Evolutionary conservation across 2,797 vertebrate species (phyloP).

Genomic region (Nyctalus aviator): DNA sequence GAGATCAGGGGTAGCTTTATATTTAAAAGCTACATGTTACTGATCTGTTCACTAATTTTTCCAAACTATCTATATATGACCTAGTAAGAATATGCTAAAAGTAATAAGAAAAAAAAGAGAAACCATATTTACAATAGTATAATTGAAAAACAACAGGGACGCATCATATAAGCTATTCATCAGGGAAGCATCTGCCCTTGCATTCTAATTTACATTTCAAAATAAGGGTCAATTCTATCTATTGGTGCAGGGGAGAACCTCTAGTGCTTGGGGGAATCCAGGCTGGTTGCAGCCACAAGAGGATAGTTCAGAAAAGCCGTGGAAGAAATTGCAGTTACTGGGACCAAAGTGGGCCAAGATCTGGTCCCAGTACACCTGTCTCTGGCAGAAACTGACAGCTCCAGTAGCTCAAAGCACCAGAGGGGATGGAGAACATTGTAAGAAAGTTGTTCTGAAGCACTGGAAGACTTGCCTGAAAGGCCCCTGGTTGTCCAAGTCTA

Average conservation of each 20-base stretch:
- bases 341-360: not conserved
- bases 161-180: not conserved
- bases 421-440: not conserved
- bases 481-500: not conserved
- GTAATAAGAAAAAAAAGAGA: not conserved
- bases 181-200: not conserved
- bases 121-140: not conserved
- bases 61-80: not conserved
- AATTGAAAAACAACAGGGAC: not conserved
- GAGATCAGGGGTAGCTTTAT: not conserved
- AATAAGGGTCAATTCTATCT: not conserved
- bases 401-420: not conserved
- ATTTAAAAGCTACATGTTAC: not conserved
- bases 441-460: not conserved
- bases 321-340: accelerated
- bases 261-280: not conserved
- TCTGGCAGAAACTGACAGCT: too few species aligned
- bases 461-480: not conserved
- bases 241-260: not conserved
- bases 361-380: too few species aligned
- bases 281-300: not conserved
- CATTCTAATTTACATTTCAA: not conserved
- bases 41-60: not conserved
- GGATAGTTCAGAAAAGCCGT: not conserved
- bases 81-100: not conserved